Evolutionary conservation across 2,113 vertebrate species (phyloP), one percentile per base, ranked within the genome.

Genomic region (Myxocyprinus asiaticus): DNA sequence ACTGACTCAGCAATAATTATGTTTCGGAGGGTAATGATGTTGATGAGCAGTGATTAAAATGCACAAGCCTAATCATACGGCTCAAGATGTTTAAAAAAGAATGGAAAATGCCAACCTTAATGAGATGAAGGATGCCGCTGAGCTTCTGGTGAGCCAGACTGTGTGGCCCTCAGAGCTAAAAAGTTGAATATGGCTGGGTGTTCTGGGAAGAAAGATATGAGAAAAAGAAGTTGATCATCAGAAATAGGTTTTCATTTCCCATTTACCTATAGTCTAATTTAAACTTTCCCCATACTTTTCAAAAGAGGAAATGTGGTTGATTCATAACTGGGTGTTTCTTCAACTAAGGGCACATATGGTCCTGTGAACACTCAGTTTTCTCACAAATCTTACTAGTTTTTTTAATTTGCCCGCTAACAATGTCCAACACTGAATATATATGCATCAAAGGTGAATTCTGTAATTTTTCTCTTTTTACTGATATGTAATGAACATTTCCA

Each of bases 101-200:
- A 45, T 33, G 22, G 22, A 33, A 33, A 68, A 79, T 22, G 63
- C 73, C 89, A 91, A 94, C 93, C 93, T 94, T 91, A 91, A 89
- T 86, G 91, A 88, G 91, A 90, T 89, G 89, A 91, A 91, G 90
- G 90, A 91, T 88, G 90, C 86, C 88, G 88, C 89, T 90, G 88
- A 86, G 87, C 89, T 90, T 90, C 90, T 89, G 90, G 88, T 81
- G 88, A 87, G 79, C 87, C 87, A 33, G 22, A 1, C 22, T 90
- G 87, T 91, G 91, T 91, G 91, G 88, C 89, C 91, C 91, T 90
- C 91, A 22, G 87, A 92, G 89, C 91, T 94, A 94, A 93, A 94
- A 94, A 90, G 91, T 88, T 83, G 92, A 94, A 90, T 94, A 93
- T 88, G 93, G 93, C 91, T 93, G 92, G 87, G 93, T 94, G 88